These are phyloP conservation scores for Drosophila sulfurigaster DNA, from an alignment of 1,140 invertebrate species.

Conservation along the genomic window DNA sequence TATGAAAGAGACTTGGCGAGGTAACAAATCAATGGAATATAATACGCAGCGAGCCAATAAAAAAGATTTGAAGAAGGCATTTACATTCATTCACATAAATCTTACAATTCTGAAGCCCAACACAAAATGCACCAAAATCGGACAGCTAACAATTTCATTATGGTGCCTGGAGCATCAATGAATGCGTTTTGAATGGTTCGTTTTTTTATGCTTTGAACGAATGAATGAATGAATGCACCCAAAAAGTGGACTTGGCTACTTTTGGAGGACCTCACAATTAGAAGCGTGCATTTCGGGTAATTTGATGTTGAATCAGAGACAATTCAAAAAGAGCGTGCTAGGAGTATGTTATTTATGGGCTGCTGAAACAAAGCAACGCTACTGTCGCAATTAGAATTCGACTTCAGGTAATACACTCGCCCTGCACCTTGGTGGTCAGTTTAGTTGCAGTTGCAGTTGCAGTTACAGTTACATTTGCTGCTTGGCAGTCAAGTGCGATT, in stretches of 20 bases:
- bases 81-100: slow-evolving; percentile 82
- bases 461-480: too few relatives aligned
- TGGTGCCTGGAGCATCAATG: slow-evolving; percentile 40
- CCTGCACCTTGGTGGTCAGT: slow-evolving; percentile 56
- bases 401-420: slow-evolving; percentile 15
- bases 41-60: slow-evolving; percentile 66
- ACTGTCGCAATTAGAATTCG: slow-evolving; percentile 46
- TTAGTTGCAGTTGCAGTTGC: background rate
- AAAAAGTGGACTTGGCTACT: slow-evolving; percentile 11
- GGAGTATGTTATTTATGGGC: slow-evolving; percentile 18
- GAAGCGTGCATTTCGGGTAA: slow-evolving; percentile 43
- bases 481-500: slow-evolving; percentile 65
- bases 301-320: slow-evolving; percentile 57
- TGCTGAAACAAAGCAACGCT: slow-evolving; percentile 4
- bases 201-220: too few relatives aligned
- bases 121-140: slow-evolving; percentile 24
- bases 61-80: slow-evolving; percentile 78
- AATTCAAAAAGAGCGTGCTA: slow-evolving; percentile 60
- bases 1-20: slow-evolving; percentile 61
- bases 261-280: slow-evolving; percentile 77
- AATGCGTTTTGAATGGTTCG: slow-evolving; percentile 9
- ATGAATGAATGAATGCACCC: slow-evolving; percentile 50
- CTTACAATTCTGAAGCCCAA: slow-evolving; percentile 55
- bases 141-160: slow-evolving; percentile 78
- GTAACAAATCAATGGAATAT: slow-evolving; percentile 76